Percentiles rank a stretch among this genome's conserved stretches.
Conservation (phyloP, 37 sponge, comb jelly and placozoan species). For the Cladorhizidae sp. region DNA sequence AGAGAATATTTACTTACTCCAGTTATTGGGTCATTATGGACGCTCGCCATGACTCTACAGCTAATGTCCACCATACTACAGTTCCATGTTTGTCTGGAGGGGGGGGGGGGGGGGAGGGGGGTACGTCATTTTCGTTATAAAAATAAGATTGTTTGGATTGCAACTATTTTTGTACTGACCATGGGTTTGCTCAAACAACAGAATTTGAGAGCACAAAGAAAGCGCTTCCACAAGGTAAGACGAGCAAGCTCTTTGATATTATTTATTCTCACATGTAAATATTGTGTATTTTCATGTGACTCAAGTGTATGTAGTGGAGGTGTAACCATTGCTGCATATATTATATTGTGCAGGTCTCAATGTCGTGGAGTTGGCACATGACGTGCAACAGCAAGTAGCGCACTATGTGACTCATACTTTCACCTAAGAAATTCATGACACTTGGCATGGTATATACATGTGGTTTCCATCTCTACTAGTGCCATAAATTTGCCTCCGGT, state of each 20-base stretch:
- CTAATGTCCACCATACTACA: constrained; percentile 24
- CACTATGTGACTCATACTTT: too few relatives aligned
- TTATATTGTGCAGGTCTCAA: constrained; percentile 40
- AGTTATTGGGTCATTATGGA: constrained; percentile 22
- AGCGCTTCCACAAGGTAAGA: too few relatives aligned
- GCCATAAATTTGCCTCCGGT: too few relatives aligned
- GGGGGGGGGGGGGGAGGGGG: background rate
- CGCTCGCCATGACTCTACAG: constrained; percentile 20
- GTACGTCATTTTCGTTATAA: background rate
- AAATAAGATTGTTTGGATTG: constrained; percentile 7
- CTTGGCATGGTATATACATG: too few relatives aligned
- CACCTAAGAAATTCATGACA: too few relatives aligned
- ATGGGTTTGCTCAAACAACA: background rate
- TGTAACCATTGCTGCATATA: too few relatives aligned
- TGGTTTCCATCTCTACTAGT: too few relatives aligned
- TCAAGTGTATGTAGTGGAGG: too few relatives aligned
- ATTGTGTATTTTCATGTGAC: background rate
- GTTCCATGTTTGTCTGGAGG: constrained; percentile 10
- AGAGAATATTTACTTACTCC: background rate
- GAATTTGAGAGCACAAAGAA: constrained; percentile 21
- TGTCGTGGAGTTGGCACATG: constrained; percentile 30
- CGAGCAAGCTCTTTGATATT: background rate
- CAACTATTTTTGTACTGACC: background rate
- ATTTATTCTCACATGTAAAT: background rate
- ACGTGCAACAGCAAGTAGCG: too few relatives aligned